phyloP scores from a whole-genome alignment of 2,797 vertebrate species.

The Fistularia tabacaria region DNA sequence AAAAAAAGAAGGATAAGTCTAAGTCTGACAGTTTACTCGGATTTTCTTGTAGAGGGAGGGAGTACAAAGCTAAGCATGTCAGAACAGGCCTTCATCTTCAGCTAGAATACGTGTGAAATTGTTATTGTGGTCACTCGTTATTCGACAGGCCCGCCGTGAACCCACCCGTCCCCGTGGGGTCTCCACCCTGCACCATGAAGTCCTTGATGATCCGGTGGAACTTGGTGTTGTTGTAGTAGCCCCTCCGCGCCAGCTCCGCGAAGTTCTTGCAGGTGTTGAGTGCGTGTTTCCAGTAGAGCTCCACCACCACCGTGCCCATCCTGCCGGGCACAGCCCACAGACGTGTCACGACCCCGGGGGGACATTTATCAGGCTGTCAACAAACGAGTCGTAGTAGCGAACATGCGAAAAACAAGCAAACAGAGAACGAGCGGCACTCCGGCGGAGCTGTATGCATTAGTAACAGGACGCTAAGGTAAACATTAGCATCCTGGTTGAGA shows the following conservation, averaged over 20 bases:
- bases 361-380: no score
- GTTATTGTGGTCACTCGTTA: no score
- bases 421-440: no score
- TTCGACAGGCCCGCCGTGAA: not conserved
- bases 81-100: no score
- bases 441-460: not conserved
- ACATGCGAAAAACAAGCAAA: not conserved
- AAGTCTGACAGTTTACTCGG: not conserved
- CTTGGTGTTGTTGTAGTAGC: conserved; percentile 91
- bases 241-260: conserved; percentile 84
- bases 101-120: no score
- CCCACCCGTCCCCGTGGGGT: conserved; percentile 88
- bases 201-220: conserved; percentile 93
- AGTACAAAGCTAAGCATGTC: no score
- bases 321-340: conserved; percentile 54
- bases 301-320: conserved; percentile 84
- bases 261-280: conserved; percentile 93
- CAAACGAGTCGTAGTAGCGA: not conserved
- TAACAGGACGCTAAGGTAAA: not conserved
- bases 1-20: conserved; percentile 10
- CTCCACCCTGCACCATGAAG: conserved; percentile 94
- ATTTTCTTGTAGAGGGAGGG: no score
- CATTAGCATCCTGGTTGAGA: not conserved
- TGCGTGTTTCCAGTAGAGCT: conserved; percentile 93
- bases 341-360: not conserved